These are phyloP conservation scores for Colossoma macropomum DNA, from an alignment of 2,113 vertebrate genomes.

Conservation along the genomic window DNA sequence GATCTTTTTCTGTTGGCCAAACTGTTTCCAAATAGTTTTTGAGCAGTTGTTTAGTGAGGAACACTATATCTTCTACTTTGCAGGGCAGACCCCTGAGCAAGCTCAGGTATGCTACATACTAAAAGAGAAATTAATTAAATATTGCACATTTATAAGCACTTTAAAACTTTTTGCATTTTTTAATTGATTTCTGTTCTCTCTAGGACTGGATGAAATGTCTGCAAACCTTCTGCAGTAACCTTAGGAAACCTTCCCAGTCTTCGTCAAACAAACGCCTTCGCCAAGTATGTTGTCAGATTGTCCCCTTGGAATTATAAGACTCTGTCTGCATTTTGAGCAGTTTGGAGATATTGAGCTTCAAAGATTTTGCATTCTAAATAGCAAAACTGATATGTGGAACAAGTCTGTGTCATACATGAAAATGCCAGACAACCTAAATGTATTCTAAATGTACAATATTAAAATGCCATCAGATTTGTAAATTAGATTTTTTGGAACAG, in stretches of 20 bases:
- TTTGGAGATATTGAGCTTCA: too few relatives aligned
- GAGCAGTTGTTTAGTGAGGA: constrained; percentile 99
- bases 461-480: too few relatives aligned
- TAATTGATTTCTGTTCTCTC: constrained; percentile 49
- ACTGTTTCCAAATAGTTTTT: constrained; percentile 99
- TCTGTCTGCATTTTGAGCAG: too few relatives aligned
- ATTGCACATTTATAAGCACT: not conserved
- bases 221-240: constrained; percentile 92
- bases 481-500: too few relatives aligned
- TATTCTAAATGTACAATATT: too few relatives aligned
- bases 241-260: constrained; percentile 90
- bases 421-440: too few relatives aligned
- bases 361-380: too few relatives aligned
- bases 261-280: constrained; percentile 93
- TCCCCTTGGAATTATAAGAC: too few relatives aligned
- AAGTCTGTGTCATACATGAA: too few relatives aligned
- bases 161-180: not conserved
- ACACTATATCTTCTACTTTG: constrained; percentile 99
- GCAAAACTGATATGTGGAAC: too few relatives aligned
- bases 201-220: constrained; percentile 99
- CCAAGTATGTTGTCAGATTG: constrained; percentile 80
- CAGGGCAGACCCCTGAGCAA: constrained; percentile 93
- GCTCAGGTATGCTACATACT: constrained; percentile 81
- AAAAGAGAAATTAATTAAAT: too few relatives aligned
- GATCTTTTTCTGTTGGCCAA: constrained; percentile 82